Percentiles rank a stretch among this genome's conserved stretches.
Conservation (phyloP, 2,888 invertebrate genomes). For the Apoda limacodes region DNA sequence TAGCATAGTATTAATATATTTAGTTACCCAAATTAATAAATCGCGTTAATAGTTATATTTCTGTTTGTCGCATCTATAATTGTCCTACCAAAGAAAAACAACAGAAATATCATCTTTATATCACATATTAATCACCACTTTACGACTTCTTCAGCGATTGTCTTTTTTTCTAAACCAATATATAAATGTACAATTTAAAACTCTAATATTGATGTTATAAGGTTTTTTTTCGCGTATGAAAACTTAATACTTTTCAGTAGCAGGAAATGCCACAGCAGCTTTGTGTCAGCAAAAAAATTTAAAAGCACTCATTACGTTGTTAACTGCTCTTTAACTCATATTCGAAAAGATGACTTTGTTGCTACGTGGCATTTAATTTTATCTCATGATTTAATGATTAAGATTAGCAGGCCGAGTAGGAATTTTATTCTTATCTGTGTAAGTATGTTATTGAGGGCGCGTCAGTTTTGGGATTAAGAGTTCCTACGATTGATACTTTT, state of each 20-base stretch:
- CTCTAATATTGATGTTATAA: conserved; percentile 24
- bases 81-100: conserved; percentile 44
- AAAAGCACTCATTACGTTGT: conserved; percentile 59
- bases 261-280: conserved; percentile 62
- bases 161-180: no score
- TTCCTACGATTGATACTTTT: no score
- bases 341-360: conserved; percentile 54
- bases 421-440: conserved; percentile 11
- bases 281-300: conserved; percentile 61
- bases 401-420: conserved; percentile 18
- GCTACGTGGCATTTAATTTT: conserved; percentile 53
- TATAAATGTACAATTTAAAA: no score
- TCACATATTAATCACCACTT: conserved; percentile 63
- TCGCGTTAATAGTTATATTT: no score
- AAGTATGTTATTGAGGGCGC: no score
- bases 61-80: no score
- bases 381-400: conserved; percentile 40
- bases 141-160: no score
- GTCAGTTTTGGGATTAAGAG: no score
- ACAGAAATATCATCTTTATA: conserved; percentile 60
- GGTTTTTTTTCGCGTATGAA: conserved; percentile 23
- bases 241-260: conserved; percentile 31
- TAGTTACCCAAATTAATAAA: no score
- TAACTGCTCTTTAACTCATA: conserved; percentile 65
- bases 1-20: no score